Evolutionary conservation across 2,797 vertebrate species (phyloP).

Genomic region (Ceyx erithaca): DNA sequence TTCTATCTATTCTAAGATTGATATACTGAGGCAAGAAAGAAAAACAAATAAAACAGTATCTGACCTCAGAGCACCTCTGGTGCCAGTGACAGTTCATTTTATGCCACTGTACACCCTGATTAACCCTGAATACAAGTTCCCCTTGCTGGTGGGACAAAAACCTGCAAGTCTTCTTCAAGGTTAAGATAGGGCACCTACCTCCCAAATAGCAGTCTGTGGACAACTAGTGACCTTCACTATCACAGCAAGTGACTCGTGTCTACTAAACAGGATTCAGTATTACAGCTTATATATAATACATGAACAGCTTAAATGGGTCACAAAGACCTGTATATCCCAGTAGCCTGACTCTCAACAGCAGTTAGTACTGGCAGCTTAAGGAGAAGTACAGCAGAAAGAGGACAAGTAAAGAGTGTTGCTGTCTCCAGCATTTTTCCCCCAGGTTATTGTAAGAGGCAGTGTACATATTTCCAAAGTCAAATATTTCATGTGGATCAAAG

Average conservation of each 20-base stretch:
- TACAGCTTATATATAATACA: slow-evolving; percentile 59
- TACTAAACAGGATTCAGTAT: slow-evolving; percentile 48
- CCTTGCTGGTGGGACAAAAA: background rate
- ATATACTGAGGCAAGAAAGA: background rate
- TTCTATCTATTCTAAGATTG: background rate
- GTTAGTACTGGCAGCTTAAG: background rate
- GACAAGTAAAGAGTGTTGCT: background rate
- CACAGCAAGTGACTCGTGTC: background rate
- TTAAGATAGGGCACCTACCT: background rate
- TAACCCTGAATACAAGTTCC: background rate
- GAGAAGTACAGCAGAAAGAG: background rate
- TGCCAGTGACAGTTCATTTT: background rate
- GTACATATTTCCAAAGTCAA: slow-evolving; percentile 4
- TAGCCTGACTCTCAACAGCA: background rate
- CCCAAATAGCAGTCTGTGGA: background rate
- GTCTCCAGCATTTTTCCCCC: background rate
- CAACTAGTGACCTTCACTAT: background rate
- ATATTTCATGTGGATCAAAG: slow-evolving; percentile 9
- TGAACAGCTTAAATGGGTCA: slow-evolving; percentile 16
- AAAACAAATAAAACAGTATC: background rate
- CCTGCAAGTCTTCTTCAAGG: background rate
- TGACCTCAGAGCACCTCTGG: background rate
- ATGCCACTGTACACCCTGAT: background rate
- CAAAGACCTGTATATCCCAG: background rate
- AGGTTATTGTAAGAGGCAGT: background rate